Conservation (phyloP, 2,797 vertebrate species). For the Neosalanx taihuensis region DNA sequence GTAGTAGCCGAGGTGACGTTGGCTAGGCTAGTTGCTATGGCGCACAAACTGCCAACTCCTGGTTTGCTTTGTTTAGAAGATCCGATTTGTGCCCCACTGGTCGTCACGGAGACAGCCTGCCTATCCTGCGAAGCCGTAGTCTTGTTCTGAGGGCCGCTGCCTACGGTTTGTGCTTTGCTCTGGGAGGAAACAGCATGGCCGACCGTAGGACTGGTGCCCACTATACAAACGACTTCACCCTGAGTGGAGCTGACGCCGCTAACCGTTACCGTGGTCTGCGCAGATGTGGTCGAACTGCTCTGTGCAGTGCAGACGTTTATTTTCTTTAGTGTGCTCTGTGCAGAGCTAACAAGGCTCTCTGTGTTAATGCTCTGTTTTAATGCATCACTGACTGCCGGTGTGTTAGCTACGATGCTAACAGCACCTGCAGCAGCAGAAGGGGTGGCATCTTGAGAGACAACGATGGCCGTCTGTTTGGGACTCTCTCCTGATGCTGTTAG, state of each 20-base stretch:
- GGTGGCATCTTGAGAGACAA: constrained; percentile 37
- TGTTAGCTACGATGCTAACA: constrained; percentile 37
- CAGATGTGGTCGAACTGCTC: constrained; percentile 29
- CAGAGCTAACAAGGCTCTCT: constrained; percentile 20
- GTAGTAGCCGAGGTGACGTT: constrained; percentile 35
- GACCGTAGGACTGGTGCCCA: constrained; percentile 30
- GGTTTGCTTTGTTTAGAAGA: constrained; percentile 54
- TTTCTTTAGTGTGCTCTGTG: constrained; percentile 39
- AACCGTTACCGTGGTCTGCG: constrained; percentile 27
- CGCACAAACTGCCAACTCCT: constrained; percentile 36
- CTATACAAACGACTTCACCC: constrained; percentile 32
- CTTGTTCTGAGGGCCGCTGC: constrained; percentile 39
- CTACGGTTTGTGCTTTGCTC: constrained; percentile 40
- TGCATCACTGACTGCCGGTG: constrained; percentile 24
- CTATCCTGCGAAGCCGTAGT: constrained; percentile 40
- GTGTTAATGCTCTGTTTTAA: constrained; percentile 33
- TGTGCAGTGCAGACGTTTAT: constrained; percentile 44
- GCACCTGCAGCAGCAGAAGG: constrained; percentile 37
- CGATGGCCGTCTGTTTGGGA: constrained; percentile 39
- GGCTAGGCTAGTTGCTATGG: constrained; percentile 24
- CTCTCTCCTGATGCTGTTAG: constrained; percentile 30
- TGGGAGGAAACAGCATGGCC: constrained; percentile 30
- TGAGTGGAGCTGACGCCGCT: constrained; percentile 34
- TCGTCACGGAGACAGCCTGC: constrained; percentile 25
- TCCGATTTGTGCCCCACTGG: constrained; percentile 43